A percentile compares a stretch with the other conserved stretches of the same genome.
Conservation (phyloP, 2,113 vertebrate genomes). For the Syngnathus floridae region DNA sequence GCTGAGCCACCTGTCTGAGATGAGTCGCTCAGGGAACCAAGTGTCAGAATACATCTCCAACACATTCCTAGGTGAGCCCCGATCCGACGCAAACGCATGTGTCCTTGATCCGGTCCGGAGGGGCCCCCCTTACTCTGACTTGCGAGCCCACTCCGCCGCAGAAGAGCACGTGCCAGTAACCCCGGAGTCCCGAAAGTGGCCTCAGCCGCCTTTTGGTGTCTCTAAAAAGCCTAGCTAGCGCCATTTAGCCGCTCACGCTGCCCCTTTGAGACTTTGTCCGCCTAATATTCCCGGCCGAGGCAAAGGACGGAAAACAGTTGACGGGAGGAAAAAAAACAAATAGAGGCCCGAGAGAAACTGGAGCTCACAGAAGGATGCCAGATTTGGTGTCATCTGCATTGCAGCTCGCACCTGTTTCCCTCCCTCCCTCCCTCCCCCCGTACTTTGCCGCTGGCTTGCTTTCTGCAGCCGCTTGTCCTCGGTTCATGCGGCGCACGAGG, state of each 20-base stretch:
- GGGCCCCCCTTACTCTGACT: constrained; percentile 29
- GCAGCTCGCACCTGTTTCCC: neutral
- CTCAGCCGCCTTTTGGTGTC: constrained; percentile 2
- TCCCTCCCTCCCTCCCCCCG: no score
- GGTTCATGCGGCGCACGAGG: constrained; percentile 10
- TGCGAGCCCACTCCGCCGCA: neutral
- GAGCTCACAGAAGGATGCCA: neutral
- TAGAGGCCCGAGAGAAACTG: no score
- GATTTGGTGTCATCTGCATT: neutral
- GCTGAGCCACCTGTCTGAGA: constrained; percentile 95
- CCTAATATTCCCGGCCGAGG: constrained; percentile 2
- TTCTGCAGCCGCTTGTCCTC: neutral
- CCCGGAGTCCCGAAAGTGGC: constrained; percentile 17
- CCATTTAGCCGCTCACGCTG: constrained; percentile 36
- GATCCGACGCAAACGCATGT: neutral
- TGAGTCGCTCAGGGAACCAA: constrained; percentile 97
- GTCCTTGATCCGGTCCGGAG: constrained; percentile 50
- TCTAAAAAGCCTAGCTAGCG: constrained; percentile 3
- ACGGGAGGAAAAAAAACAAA: neutral
- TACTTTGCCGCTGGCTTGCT: neutral
- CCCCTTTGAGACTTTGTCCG: constrained; percentile 17
- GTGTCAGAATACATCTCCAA: constrained; percentile 99
- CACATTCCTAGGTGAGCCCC: constrained; percentile 91
- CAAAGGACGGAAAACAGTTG: neutral
- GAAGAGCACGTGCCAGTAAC: neutral